phyloP scores from a whole-genome alignment of 2,888 invertebrate species.

The Scaptomyza caliginosa region DNA sequence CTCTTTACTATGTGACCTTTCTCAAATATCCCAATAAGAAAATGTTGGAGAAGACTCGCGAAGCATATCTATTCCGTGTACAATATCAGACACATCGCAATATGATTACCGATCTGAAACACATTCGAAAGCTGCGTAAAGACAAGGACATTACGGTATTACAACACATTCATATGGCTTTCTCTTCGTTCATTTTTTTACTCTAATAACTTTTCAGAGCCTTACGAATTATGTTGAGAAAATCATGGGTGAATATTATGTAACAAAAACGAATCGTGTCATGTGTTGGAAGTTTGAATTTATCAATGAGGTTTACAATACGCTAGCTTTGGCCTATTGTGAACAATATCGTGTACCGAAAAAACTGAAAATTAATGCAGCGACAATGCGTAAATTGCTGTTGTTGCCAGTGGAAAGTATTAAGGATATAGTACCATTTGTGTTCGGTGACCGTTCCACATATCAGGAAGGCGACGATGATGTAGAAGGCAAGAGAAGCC shows the following conservation, averaged over 20 bases:
- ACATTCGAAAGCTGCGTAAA: constrained; percentile 63
- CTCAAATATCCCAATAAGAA: constrained; percentile 71
- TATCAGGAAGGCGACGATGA: constrained; percentile 76
- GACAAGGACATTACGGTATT: constrained; percentile 60
- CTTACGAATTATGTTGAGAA: constrained; percentile 74
- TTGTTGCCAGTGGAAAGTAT: constrained; percentile 67
- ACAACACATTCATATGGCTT: not conserved
- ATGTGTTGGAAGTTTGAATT: constrained; percentile 83
- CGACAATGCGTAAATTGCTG: constrained; percentile 54
- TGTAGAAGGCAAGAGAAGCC: constrained; percentile 12
- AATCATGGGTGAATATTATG: constrained; percentile 81
- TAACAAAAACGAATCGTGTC: constrained; percentile 79
- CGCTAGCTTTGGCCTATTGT: constrained; percentile 71
- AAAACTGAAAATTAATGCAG: constrained; percentile 5
- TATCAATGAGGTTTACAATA: constrained; percentile 82
- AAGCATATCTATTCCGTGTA: constrained; percentile 74
- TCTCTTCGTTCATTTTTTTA: not conserved
- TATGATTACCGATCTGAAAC: constrained; percentile 74
- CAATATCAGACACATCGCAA: constrained; percentile 81
- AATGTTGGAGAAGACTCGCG: constrained; percentile 59
- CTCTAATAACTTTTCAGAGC: not conserved
- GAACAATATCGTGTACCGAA: constrained; percentile 66
- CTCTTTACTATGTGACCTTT: constrained; percentile 75
- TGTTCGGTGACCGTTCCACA: constrained; percentile 81
- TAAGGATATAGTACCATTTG: constrained; percentile 69